phyloP scores from a whole-genome alignment of 1,140 invertebrate genomes.

The Gryllus bimaculatus region DNA sequence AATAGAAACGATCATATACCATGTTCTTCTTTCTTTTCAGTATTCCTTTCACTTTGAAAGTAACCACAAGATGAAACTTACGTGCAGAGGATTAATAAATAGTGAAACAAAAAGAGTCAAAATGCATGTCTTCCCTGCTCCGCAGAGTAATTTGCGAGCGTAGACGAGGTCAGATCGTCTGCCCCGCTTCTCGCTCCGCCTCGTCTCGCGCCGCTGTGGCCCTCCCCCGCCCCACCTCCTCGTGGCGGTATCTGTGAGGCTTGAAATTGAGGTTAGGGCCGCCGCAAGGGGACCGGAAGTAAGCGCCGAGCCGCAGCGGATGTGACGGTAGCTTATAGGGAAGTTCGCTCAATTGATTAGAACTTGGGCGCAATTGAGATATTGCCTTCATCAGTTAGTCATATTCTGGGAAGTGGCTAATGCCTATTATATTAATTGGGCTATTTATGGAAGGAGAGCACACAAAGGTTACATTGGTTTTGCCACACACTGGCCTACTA shows the following conservation, averaged over 20 bases:
- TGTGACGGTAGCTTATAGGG: slow-evolving; percentile 3
- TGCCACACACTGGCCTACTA: no score
- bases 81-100: no score
- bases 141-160: no score
- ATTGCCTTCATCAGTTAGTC: background rate
- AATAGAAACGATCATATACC: no score
- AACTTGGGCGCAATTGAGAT: slow-evolving; percentile 3
- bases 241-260: background rate
- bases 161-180: no score
- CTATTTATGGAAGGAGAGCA: background rate
- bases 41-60: no score
- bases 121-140: no score
- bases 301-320: background rate
- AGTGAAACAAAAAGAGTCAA: no score
- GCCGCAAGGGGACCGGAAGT: background rate
- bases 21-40: no score
- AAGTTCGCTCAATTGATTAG: slow-evolving; percentile 4
- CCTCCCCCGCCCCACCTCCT: background rate
- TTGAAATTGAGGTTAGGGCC: background rate
- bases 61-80: no score
- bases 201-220: background rate
- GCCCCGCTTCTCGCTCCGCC: background rate
- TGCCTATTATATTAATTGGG: background rate
- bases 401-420: background rate
- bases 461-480: background rate